These are phyloP conservation scores for Drosophila prolongata DNA, from an alignment of 2,888 invertebrate species.

Conservation along the genomic window DNA sequence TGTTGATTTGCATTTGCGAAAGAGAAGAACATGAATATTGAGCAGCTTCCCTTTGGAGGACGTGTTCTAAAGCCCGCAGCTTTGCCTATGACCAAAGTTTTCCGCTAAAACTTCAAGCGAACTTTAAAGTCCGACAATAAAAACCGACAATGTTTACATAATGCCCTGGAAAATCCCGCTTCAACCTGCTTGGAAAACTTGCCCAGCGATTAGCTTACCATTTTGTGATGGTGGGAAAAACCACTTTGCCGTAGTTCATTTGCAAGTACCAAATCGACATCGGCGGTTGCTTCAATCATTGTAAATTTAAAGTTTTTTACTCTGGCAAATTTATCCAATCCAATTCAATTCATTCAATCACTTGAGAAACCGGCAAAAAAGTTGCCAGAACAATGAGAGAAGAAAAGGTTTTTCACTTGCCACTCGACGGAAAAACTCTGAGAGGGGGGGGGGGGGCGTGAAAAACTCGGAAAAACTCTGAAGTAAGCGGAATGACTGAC, in stretches of 20 bases:
- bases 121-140: slow-evolving; percentile 56
- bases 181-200: slow-evolving; percentile 4
- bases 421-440: slow-evolving; percentile 7
- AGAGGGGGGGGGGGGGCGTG: too few species aligned
- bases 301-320: slow-evolving; percentile 59
- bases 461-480: slow-evolving; percentile 32
- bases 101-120: slow-evolving; percentile 35
- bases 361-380: slow-evolving; percentile 52
- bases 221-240: neutral
- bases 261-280: slow-evolving; percentile 59
- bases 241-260: slow-evolving; percentile 41
- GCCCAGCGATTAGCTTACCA: slow-evolving; percentile 33
- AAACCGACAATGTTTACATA: slow-evolving; percentile 50
- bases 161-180: slow-evolving; percentile 27
- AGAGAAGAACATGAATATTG: slow-evolving; percentile 72
- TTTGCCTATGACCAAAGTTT: slow-evolving; percentile 22
- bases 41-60: slow-evolving; percentile 37
- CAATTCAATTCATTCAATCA: slow-evolving; percentile 75
- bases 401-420: slow-evolving; percentile 40
- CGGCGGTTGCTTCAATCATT: slow-evolving; percentile 39
- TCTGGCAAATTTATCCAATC: slow-evolving; percentile 42
- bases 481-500: slow-evolving; percentile 42
- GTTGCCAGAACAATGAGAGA: slow-evolving; percentile 40
- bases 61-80: slow-evolving; percentile 16
- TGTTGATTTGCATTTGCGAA: slow-evolving; percentile 69